A percentile compares a stretch with the other conserved stretches of the same genome.
These are phyloP conservation scores for Pemphredon lugubris DNA, from an alignment of 2,888 invertebrate species.

Conservation along the genomic window DNA sequence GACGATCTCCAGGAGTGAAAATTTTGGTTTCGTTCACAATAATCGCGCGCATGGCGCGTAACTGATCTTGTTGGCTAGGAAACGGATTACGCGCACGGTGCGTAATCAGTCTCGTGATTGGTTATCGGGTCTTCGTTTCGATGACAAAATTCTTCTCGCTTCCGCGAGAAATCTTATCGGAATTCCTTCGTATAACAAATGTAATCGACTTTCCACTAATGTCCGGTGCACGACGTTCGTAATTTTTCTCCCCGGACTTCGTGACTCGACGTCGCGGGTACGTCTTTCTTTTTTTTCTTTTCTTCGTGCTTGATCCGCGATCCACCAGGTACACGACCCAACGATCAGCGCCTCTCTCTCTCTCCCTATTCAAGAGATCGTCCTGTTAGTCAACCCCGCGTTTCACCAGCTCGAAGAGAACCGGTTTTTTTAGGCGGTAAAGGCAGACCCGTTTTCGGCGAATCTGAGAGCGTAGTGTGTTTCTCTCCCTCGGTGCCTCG, in stretches of 20 bases:
- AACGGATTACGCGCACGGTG: too few relatives aligned
- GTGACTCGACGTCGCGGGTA: conserved; percentile 42
- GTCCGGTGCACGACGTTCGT: neutral
- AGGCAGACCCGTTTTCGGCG: conserved; percentile 58
- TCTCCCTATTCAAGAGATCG: conserved; percentile 32
- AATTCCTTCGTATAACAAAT: too few relatives aligned
- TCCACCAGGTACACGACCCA: conserved; percentile 51
- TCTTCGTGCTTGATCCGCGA: conserved; percentile 15
- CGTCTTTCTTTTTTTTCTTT: conserved; percentile 11
- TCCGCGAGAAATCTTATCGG: too few relatives aligned
- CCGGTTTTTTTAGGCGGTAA: conserved; percentile 42
- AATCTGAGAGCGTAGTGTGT: conserved; percentile 32
- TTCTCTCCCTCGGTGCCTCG: conserved; percentile 3
- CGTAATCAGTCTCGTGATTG: too few relatives aligned
- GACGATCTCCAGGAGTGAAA: too few relatives aligned
- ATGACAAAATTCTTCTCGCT: too few relatives aligned
- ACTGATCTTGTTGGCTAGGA: too few relatives aligned
- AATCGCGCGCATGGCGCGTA: too few relatives aligned
- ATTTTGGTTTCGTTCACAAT: too few relatives aligned
- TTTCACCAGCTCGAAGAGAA: conserved; percentile 57
- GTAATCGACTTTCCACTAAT: too few relatives aligned
- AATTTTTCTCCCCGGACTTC: conserved; percentile 26
- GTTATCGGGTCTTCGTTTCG: too few relatives aligned
- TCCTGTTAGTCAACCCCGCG: conserved; percentile 48
- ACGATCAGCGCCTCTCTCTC: conserved; percentile 11